Conservation (phyloP, 2,797 vertebrate species). For the Sebastes minor region DNA sequence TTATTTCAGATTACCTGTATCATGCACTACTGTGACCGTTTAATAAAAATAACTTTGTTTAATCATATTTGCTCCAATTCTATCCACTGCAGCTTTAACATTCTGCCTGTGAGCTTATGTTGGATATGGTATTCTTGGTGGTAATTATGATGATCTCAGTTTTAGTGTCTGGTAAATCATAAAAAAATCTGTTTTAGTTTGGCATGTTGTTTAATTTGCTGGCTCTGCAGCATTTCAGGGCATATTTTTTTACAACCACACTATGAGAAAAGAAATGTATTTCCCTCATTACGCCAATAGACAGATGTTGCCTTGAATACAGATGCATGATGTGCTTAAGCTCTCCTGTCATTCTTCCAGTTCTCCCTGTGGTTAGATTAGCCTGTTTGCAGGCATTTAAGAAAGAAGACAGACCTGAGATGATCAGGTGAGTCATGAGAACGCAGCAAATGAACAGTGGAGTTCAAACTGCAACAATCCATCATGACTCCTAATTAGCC, state of each 20-base stretch:
- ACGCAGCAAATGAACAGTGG: conserved; percentile 39
- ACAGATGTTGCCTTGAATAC: conserved; percentile 28
- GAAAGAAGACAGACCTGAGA: conserved; percentile 13
- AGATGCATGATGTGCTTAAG: background rate
- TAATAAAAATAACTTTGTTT: too few species aligned
- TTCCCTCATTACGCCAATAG: background rate
- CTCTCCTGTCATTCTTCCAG: background rate
- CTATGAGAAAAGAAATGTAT: background rate
- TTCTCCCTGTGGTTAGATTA: conserved; percentile 22
- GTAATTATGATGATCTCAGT: background rate
- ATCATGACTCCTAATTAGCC: conserved; percentile 56
- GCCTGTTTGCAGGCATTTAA: background rate
- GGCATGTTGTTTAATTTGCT: background rate
- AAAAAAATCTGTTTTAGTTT: background rate
- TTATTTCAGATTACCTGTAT: too few species aligned
- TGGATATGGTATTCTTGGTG: background rate
- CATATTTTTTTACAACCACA: conserved; percentile 16
- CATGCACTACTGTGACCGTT: too few species aligned
- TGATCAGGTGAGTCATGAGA: conserved; percentile 40
- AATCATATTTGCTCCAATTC: background rate
- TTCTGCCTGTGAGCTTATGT: background rate
- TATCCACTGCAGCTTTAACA: background rate
- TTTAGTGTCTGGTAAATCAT: background rate
- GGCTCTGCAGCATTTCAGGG: conserved; percentile 9
- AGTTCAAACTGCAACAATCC: conserved; percentile 40